Evolutionary conservation across 1,140 invertebrate genomes (phyloP), one percentile per base, ranked within the genome.

Genomic region (Drosophila mojavensis): DNA sequence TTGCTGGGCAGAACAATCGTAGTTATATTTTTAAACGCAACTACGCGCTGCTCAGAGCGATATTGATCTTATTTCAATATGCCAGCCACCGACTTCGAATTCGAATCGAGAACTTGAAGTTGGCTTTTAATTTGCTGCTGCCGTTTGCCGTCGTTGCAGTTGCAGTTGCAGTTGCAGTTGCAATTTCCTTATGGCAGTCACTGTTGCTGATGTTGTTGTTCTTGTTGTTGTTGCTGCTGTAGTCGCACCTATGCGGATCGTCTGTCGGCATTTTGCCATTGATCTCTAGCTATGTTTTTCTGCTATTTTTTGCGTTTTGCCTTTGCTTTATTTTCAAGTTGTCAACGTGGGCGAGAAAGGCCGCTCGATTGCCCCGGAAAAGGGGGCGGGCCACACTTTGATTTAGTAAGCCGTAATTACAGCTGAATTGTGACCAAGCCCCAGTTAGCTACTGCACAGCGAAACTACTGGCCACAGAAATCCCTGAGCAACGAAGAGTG

Each of bases 41-140:
- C 76, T 89, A 88, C 84, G 84, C 84, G 80, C 84, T 80, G 83
- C 84, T 74, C 70, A 75, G 60, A 71, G 79, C 83, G 84, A 88
- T 88, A 88, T 89, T 89, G 84, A 88, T 88, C 84, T 88, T 89
- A 89, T 88, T 88, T 89, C 80, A 88, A 88, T 88, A 88, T 89
- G 84, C 78, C 84, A 83, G 47, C 71, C 60, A 69, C 30, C 45
- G 61, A 61, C 53, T 66, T 30, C 51, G 9, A 33, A 43, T 24
- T 61, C 51, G 9, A 43, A 45, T 26, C 60, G 53, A 56, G 48
- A 56, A 43, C 28, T 47, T 59, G 55, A 45, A 67, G 59, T 64
- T 70, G 60, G 70, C 63, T 81, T 84, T 85, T 81, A 86, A 86
- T 81, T 85, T 81, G 82, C 78, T 78, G 81, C 78, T 80, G 79